Conservation (phyloP, 1,140 invertebrate genomes). For the Berghia stephanieae region DNA sequence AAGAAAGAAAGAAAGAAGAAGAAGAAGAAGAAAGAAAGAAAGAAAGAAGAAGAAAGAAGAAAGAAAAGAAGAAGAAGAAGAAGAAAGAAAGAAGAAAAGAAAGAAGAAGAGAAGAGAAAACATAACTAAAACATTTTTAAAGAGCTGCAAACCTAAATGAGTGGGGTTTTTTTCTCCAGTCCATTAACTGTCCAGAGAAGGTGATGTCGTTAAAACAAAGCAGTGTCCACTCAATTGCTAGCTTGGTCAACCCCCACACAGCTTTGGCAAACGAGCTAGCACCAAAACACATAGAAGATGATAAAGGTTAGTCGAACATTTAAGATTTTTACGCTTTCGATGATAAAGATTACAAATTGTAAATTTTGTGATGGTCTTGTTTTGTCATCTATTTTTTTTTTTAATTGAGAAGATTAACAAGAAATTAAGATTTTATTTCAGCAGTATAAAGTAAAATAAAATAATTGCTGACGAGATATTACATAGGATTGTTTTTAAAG, state of each 20-base stretch:
- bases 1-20: not conserved
- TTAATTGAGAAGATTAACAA: no score
- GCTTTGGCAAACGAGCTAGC: conserved; percentile 4
- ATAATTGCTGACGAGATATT: no score
- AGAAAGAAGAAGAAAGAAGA: not conserved
- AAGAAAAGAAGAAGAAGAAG: not conserved
- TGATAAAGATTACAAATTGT: no score
- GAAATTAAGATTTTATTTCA: no score
- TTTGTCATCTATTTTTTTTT: no score
- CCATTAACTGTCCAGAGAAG: not conserved
- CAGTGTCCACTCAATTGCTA: conserved; percentile 47
- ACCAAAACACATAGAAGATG: conserved; percentile 19
- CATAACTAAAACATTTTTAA: no score
- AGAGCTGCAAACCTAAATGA: not conserved
- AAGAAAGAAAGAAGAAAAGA: not conserved
- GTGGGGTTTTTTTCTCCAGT: not conserved
- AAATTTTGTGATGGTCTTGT: no score
- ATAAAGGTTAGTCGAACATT: no score
- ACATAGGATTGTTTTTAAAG: no score
- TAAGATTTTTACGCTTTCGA: no score
- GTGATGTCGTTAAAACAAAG: not conserved
- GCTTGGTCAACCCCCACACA: conserved; percentile 51
- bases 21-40: not conserved
- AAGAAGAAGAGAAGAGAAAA: not conserved
- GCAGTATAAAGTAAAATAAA: no score